Conservation (phyloP, 2,888 invertebrate genomes). For the Graphium colonna region DNA sequence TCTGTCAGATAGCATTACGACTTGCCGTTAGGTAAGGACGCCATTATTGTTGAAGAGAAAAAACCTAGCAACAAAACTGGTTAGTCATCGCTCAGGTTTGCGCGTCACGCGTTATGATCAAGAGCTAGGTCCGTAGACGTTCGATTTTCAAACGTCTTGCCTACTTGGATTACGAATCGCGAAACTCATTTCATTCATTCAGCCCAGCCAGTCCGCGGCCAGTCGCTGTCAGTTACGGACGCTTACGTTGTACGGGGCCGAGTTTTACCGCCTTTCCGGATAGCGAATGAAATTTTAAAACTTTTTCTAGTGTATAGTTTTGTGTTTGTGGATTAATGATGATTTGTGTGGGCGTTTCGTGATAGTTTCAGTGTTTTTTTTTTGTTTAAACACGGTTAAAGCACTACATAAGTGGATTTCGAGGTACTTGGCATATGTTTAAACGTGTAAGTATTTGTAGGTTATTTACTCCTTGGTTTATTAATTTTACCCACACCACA, state of each 20-base stretch:
- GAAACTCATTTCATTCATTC: slow-evolving; percentile 30
- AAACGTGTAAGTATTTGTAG: slow-evolving; percentile 34
- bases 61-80: neutral
- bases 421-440: slow-evolving; percentile 46
- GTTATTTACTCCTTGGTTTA: slow-evolving; percentile 19
- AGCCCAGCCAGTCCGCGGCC: slow-evolving; percentile 53
- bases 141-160: slow-evolving; percentile 21
- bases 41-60: slow-evolving; percentile 9
- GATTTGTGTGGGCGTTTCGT: slow-evolving; percentile 48
- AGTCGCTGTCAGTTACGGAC: slow-evolving; percentile 38
- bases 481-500: too few species aligned
- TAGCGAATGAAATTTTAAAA: slow-evolving; percentile 42
- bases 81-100: neutral
- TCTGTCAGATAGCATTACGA: slow-evolving; percentile 1
- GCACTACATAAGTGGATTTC: slow-evolving; percentile 49
- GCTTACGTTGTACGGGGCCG: slow-evolving; percentile 29
- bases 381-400: slow-evolving; percentile 31
- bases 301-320: slow-evolving; percentile 45
- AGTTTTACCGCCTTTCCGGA: slow-evolving; percentile 45
- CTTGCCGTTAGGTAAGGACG: slow-evolving; percentile 3
- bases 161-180: slow-evolving; percentile 21
- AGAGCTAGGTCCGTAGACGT: neutral
- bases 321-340: slow-evolving; percentile 47
- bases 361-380: slow-evolving; percentile 32
- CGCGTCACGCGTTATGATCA: slow-evolving; percentile 7